A percentile compares a stretch with the other conserved stretches of the same genome.
Evolutionary conservation across 2,797 vertebrate species (phyloP).

Genomic region (Podarcis lilfordi): DNA sequence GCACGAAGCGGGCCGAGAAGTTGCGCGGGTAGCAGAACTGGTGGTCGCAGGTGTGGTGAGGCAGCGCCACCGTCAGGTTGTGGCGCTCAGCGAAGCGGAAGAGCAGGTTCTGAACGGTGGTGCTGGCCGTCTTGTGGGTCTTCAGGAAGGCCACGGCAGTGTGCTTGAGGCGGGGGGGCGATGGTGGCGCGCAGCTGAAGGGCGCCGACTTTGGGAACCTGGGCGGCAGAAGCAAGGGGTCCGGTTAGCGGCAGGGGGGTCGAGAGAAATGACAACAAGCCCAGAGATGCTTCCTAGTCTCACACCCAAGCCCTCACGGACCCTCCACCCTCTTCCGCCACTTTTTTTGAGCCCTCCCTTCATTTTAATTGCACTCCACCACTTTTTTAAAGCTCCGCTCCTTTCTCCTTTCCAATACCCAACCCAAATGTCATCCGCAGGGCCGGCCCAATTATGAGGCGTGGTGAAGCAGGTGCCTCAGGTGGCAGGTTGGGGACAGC

Average conservation of each 20-base stretch:
- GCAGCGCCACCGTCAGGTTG: constrained; percentile 87
- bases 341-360: not conserved
- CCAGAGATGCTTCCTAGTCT: not conserved
- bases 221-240: not conserved
- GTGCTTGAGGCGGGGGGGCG: constrained; percentile 78
- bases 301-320: too few species aligned
- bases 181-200: constrained; percentile 72
- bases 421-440: too few species aligned
- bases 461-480: too few species aligned
- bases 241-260: too few species aligned
- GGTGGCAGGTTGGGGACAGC: too few species aligned
- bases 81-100: constrained; percentile 88
- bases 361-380: too few species aligned
- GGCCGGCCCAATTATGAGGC: too few species aligned
- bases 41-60: constrained; percentile 82
- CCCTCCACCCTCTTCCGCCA: not conserved
- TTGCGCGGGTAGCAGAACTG: constrained; percentile 89
- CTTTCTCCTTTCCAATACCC: not conserved
- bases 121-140: constrained; percentile 90
- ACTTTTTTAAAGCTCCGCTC: too few species aligned
- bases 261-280: not conserved
- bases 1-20: constrained; percentile 84
- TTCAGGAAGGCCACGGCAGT: constrained; percentile 88
- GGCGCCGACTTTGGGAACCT: constrained; percentile 82
- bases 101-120: constrained; percentile 89